Evolutionary conservation across 2,888 invertebrate genomes (phyloP).

Genomic region (Chironomus riparius): DNA sequence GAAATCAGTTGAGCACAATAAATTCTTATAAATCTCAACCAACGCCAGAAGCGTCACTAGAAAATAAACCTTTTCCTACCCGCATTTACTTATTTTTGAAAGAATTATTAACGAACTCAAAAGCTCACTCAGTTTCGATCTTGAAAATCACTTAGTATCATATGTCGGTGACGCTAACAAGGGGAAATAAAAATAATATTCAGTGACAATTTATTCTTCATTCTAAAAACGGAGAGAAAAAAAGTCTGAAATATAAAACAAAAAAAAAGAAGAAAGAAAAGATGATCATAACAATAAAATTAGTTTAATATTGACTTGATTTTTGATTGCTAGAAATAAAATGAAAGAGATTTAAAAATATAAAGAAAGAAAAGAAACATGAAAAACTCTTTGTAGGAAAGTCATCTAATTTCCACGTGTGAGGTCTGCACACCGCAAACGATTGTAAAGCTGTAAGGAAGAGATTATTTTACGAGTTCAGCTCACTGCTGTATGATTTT

Average conservation of each 20-base stretch:
- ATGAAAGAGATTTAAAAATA: not conserved
- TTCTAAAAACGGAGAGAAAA: not conserved
- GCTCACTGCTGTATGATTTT: conserved; percentile 22
- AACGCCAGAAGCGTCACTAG: no score
- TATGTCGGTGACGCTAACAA: no score
- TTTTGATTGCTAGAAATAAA: conserved; percentile 7
- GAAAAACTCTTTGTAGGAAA: conserved; percentile 2
- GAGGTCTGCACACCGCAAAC: not conserved
- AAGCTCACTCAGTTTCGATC: not conserved
- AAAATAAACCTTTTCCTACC: no score
- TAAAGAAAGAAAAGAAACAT: not conserved
- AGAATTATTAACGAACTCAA: not conserved
- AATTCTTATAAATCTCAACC: no score
- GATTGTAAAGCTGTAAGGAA: not conserved
- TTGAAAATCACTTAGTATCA: no score
- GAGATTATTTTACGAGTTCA: conserved; percentile 1
- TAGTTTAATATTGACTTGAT: conserved; percentile 16
- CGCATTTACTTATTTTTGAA: not conserved
- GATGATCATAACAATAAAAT: conserved; percentile 23
- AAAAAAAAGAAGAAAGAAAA: not conserved
- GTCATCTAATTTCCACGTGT: conserved; percentile 21
- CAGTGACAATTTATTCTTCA: no score
- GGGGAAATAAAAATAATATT: no score
- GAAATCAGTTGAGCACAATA: no score
- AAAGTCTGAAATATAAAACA: not conserved